Evolutionary conservation across 2,113 vertebrate genomes (phyloP).

Genomic region (Danio rerio): GRCz12tu NC_133184.1:47725501-47726000

Average conservation of each 20-base stretch:
- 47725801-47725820: slow-evolving; percentile 60
- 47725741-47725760: slow-evolving; percentile 62
- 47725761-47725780: slow-evolving; percentile 65
- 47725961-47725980: slow-evolving; percentile 41
- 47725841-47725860: slow-evolving; percentile 46
- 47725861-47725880: slow-evolving; percentile 33
- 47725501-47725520: slow-evolving; percentile 61
- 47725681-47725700: slow-evolving; percentile 32
- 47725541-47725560: slow-evolving; percentile 45
- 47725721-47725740: slow-evolving; percentile 58
- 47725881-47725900: slow-evolving; percentile 31
- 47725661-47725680: slow-evolving; percentile 3
- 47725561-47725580: background rate
- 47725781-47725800: slow-evolving; percentile 67
- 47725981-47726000: slow-evolving; percentile 52
- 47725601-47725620: slow-evolving; percentile 49
- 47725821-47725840: slow-evolving; percentile 64
- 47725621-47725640: slow-evolving; percentile 61
- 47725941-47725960: slow-evolving; percentile 28
- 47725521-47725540: slow-evolving; percentile 55
- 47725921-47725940: slow-evolving; percentile 28
- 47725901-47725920: slow-evolving; percentile 15
- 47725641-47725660: slow-evolving; percentile 60
- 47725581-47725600: slow-evolving; percentile 41
- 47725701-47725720: slow-evolving; percentile 63